Base-by-base conservation (phyloP, 2,797 vertebrate species). In the Taenioides sp. region DNA sequence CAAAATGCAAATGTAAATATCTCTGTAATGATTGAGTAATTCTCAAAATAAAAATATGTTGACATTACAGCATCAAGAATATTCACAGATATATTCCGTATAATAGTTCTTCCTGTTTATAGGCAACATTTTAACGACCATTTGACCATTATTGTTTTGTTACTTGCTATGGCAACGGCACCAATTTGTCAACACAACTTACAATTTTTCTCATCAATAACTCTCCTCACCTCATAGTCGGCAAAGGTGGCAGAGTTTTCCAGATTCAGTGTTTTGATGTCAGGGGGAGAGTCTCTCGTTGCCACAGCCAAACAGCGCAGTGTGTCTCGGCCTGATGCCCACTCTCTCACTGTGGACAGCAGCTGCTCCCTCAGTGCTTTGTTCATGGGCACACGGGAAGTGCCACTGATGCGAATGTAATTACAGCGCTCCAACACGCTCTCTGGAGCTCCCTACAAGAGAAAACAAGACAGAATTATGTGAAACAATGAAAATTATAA, bases 221-320 rank as follows among this genome's bases (percentile, higher is more conserved):
- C 50, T 5, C 20, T 54, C 17, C 69, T 86, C 67, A 94, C 94
- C 92, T 95, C 94, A 65, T 95, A 94, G 25, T 91, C 67, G 0
- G 70, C 59, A 27, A 95, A 95, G 31, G 40, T n/a, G 2, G 86
- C 86, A 0, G 88, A 85, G 82, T 94, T 92, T 78, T 95, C 94
- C 49, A 95, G 81, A 75, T 92, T 94, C 55, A 95, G 91, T 58
- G 75, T 59, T 55, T 88, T 81, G 11, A 90, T 86, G 58, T 94
- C 92, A 0, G 93, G 94, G 2, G 94, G 93, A 0, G 79, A 59
- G 79, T 95, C 94, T 43, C 94, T 89, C 10, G 94, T 95, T 1
- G 94, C 94, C 92, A 94, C 93, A 69, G 94, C 94, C 0, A 95
- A 92, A 65, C 94, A 95, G 11, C 94, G 91, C 37, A 95, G 89